Conservation (phyloP, 2,113 vertebrate genomes). For the Cathartes aura region DNA sequence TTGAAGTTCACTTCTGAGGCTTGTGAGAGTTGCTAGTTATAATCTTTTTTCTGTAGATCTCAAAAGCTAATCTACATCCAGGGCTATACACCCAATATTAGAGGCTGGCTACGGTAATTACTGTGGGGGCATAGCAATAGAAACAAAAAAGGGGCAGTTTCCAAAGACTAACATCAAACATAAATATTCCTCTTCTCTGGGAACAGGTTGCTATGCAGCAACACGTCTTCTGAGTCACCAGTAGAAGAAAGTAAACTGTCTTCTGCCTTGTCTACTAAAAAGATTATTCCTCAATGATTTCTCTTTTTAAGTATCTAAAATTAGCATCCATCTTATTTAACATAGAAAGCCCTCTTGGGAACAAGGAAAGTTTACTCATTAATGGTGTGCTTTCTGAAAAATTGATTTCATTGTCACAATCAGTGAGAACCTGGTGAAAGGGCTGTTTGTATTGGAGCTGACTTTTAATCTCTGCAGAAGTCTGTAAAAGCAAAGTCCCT, state of each 20-base stretch:
- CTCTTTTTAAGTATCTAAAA: background rate
- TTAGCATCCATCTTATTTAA: background rate
- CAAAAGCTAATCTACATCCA: background rate
- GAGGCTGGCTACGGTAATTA: background rate
- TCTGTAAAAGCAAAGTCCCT: conserved; percentile 3
- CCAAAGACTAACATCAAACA: background rate
- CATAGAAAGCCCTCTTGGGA: background rate
- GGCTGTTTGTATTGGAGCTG: conserved; percentile 13
- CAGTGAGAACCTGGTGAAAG: background rate
- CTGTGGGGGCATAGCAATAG: background rate
- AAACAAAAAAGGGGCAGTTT: background rate
- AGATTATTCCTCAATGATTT: background rate
- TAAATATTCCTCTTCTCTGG: background rate
- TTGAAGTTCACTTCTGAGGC: background rate
- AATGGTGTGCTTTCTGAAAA: background rate
- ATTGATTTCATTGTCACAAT: conserved; percentile 3
- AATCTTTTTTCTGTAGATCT: background rate
- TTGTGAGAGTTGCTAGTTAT: background rate
- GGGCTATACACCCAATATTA: background rate
- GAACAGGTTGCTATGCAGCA: background rate
- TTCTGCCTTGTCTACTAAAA: background rate
- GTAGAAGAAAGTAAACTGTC: background rate
- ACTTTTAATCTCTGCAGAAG: background rate
- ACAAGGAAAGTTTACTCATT: background rate
- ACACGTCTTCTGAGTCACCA: background rate